Evolutionary conservation across 2,797 vertebrate species (phyloP).

Genomic region (Melopsittacus undulatus): DNA sequence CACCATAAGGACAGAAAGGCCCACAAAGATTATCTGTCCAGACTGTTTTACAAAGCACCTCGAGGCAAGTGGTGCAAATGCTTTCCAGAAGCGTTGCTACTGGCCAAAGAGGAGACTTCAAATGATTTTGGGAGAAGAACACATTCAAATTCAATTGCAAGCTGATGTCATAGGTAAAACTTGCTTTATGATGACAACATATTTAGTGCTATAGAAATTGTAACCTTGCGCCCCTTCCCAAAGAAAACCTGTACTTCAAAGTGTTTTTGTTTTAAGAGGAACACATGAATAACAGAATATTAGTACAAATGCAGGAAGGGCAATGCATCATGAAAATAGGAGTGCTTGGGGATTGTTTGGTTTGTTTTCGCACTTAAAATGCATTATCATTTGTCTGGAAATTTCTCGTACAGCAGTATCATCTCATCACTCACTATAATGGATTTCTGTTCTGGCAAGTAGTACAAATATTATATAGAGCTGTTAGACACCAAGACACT

Average conservation of each 20-base stretch:
- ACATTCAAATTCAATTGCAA: background rate
- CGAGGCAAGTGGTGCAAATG: fast-evolving
- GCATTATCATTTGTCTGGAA: background rate
- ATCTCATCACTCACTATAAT: background rate
- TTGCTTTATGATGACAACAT: background rate
- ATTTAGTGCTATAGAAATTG: background rate
- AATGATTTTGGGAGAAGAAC: background rate
- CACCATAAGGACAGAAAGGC: background rate
- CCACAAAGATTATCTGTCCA: background rate
- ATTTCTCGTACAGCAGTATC: background rate
- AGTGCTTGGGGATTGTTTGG: background rate
- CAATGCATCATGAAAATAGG: background rate
- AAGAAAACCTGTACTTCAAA: background rate
- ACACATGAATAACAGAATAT: background rate
- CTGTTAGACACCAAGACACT: background rate
- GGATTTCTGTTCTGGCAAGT: background rate
- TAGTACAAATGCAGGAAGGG: background rate
- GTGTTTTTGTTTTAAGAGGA: background rate
- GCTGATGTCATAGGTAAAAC: background rate
- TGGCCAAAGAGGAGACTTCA: background rate
- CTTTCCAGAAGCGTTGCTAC: background rate
- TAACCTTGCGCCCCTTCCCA: background rate
- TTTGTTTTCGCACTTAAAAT: background rate
- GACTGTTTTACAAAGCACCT: background rate
- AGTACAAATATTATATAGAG: background rate